Evolutionary conservation across 2,888 invertebrate genomes (phyloP).

Genomic region (Trichacis sp.): DNA sequence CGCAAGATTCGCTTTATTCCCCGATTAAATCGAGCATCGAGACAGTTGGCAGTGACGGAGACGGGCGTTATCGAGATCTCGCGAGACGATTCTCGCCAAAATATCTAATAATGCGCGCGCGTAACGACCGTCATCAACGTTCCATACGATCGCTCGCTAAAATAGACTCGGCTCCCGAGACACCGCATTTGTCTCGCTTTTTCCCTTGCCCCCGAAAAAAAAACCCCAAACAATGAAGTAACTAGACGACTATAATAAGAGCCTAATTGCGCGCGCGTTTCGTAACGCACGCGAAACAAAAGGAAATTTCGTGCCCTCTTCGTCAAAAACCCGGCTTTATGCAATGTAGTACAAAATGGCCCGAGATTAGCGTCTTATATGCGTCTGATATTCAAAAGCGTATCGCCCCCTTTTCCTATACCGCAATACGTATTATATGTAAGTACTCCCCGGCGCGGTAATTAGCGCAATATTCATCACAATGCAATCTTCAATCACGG

Average conservation of each 20-base stretch:
- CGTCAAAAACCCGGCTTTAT: background rate
- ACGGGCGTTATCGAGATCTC: constrained; percentile 45
- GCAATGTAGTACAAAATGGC: constrained; percentile 28
- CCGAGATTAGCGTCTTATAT: constrained; percentile 18
- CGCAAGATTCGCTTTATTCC: constrained; percentile 17
- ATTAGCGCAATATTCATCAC: constrained; percentile 43
- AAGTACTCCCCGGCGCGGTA: constrained; percentile 21
- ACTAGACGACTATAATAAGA: no score
- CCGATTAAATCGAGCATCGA: constrained; percentile 32
- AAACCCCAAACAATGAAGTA: no score
- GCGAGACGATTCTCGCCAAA: constrained; percentile 49
- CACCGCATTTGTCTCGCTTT: no score
- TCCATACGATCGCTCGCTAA: constrained; percentile 31
- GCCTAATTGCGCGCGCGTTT: background rate
- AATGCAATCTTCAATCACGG: constrained; percentile 36
- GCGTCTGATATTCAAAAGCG: constrained; percentile 42
- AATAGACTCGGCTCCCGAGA: constrained; percentile 28
- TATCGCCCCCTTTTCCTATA: constrained; percentile 32
- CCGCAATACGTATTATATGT: background rate
- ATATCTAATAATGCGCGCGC: constrained; percentile 40
- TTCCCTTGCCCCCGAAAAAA: no score
- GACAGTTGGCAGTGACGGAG: constrained; percentile 41
- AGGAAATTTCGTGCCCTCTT: background rate
- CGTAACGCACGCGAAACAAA: background rate
- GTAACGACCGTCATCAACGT: constrained; percentile 25